Evolutionary conservation across 2,797 vertebrate species (phyloP), one percentile per base, ranked within the genome.

Genomic region (Sebastes ruberrimus): DNA sequence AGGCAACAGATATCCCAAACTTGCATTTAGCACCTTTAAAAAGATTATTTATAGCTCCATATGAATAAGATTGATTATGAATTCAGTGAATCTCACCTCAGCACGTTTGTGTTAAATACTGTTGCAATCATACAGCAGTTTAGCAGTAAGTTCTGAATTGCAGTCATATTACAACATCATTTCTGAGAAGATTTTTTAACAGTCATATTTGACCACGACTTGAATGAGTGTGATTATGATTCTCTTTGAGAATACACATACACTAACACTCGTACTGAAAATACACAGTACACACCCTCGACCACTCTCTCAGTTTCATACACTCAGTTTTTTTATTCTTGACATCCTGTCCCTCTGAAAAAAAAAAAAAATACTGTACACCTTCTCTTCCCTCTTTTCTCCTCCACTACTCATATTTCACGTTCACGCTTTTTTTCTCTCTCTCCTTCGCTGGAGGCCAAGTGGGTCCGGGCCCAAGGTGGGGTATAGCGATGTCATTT

Each of bases 401-500:
- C 67, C 78, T 66, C 59, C 22, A 7, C 83, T 80, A 27, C 84
- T 90, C 85, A 64, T 63, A 67, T 91, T 90, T 89, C 85, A 74
- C 60, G 57, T 90, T 89, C 84, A 74, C 56, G 57, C 75, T 77
- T n/a, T 63, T 25, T 25, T 53, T 23, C 28, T 1, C 7, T 78
- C 62, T 82, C 77, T 80, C 75, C 56, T 72, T 78, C 10, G 46
- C 84, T 74, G 80, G 70, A 90, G 88, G 88, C 87, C 88, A 90
- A 89, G 85, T 87, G 82, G 82, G 84, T 90, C 77, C 14, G 25
- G 81, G 84, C 78, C 76, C 72, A 79, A 86, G 83, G 83, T 89
- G 85, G 80, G 55, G 81, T 88, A 85, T 84, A 87, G 86, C 86
- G 32, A 86, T 93, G 86, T 92, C 86, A 91, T 90, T 92, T 90